Conservation (phyloP, 2,888 invertebrate genomes). For the Caenorhabditis zanzibari region DNA sequence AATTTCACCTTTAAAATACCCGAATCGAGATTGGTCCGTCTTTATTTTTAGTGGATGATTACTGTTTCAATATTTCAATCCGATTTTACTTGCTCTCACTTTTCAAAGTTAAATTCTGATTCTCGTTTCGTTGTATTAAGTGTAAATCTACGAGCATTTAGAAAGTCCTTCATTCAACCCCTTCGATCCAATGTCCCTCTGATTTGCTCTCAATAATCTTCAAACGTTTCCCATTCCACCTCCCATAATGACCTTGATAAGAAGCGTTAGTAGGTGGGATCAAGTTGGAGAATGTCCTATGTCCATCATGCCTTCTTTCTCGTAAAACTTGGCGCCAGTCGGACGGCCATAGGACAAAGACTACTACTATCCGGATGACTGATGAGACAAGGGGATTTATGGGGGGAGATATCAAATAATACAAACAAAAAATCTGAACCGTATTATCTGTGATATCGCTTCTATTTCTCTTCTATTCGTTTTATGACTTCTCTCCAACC, state of each 20-base stretch:
- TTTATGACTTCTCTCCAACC: background rate
- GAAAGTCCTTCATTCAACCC: too few species aligned
- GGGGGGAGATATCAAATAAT: conserved; percentile 35
- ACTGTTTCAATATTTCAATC: too few species aligned
- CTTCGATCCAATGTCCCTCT: background rate
- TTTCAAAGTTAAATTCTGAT: too few species aligned
- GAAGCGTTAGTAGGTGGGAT: conserved; percentile 39
- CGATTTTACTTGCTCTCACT: too few species aligned
- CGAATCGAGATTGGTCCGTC: too few species aligned
- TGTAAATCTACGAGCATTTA: too few species aligned
- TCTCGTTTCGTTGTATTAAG: too few species aligned
- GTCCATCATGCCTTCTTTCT: conserved; percentile 17
- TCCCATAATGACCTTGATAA: conserved; percentile 40
- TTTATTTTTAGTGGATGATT: too few species aligned
- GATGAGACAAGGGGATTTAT: conserved; percentile 29
- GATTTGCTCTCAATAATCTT: conserved; percentile 25
- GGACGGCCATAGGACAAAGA: conserved; percentile 62
- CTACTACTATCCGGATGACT: conserved; percentile 60
- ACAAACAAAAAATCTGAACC: conserved; percentile 50
- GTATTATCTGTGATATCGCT: conserved; percentile 37
- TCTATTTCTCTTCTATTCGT: conserved; percentile 28
- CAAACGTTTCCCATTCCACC: background rate
- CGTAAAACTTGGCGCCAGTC: conserved; percentile 63
- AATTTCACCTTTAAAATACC: too few species aligned
- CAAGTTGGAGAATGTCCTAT: conserved; percentile 55